Conservation (phyloP, 2,888 invertebrate species). For the Athrips mouffetella region DNA sequence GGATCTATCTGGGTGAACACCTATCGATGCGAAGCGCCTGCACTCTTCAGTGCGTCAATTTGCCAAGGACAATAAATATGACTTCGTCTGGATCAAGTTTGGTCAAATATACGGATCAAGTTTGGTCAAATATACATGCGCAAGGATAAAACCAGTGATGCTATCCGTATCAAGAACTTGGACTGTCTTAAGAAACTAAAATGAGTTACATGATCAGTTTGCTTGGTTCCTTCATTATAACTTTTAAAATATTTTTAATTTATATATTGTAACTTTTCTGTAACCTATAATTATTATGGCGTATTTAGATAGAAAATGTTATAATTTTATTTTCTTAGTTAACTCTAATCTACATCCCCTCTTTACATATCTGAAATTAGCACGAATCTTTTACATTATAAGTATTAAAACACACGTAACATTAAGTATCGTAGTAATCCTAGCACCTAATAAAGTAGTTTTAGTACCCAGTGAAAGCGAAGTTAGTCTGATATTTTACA, state of each 20-base stretch:
- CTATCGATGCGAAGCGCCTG: slow-evolving; percentile 20
- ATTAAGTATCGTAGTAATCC: too few relatives aligned
- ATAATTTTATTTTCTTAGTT: neutral
- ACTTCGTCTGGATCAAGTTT: slow-evolving; percentile 21
- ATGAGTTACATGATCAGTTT: too few relatives aligned
- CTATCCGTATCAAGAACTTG: slow-evolving; percentile 14
- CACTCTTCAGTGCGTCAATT: slow-evolving; percentile 14
- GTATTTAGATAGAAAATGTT: neutral
- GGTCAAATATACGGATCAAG: too few relatives aligned
- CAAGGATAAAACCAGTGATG: slow-evolving; percentile 12
- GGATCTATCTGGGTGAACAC: slow-evolving; percentile 21
- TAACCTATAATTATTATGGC: neutral
- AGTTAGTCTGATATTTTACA: too few relatives aligned
- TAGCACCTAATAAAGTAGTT: too few relatives aligned
- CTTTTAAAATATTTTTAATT: neutral
- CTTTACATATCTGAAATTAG: too few relatives aligned
- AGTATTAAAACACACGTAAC: too few relatives aligned
- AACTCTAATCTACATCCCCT: too few relatives aligned
- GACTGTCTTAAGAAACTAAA: slow-evolving; percentile 4
- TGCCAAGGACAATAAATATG: slow-evolving; percentile 14
- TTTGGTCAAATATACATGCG: slow-evolving; percentile 18
- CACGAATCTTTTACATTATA: too few relatives aligned
- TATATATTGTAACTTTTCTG: neutral
- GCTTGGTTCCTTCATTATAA: too few relatives aligned
- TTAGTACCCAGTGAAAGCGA: too few relatives aligned